Evolutionary conservation across 2,888 invertebrate species (phyloP), one percentile per base, ranked within the genome.

Genomic region (Erebia aethiops): DNA sequence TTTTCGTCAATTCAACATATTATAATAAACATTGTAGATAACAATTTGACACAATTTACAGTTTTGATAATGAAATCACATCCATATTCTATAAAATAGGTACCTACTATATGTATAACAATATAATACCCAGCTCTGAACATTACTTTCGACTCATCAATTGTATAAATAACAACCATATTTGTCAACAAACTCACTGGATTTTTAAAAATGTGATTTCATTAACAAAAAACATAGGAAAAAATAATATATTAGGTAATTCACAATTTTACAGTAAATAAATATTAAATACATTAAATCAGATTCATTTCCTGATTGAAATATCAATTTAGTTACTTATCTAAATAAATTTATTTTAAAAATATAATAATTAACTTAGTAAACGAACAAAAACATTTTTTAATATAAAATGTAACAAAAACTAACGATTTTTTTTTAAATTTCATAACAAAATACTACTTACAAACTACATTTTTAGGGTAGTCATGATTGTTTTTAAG

Each of bases 401-500:
- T 21, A 57, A 43, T 35, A 65, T 18, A 54, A 66, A 66, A 56
- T 56, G 56, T 66, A 66, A 70, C 70, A 70, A 66, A 66, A 54
- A 66, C 54, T 18, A 70, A 62, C 54, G 61, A 62, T 26, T 70
- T 56, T 66, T 35, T 49, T 67, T 62, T 56, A 18, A 62, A 61
- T 61, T 70, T 26, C 63, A 65, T 65, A 74, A 75, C 67, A 72
- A 71, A 71, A 69, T 57, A 74, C 63, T 69, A 56, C 5, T n/a
- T n/a, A n/a, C n/a, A n/a, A 56, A 61, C 70, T 68, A 62, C 62
- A 46, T 61, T 43, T 67, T 73, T 62, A 3, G 4, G 58, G 70
- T 73, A 74, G 76, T 75, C 75, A 76, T 77, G 77, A 70, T 73
- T 75, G 74, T 64, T 68, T 65, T 62, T 54, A 74, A 68, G 78